These are phyloP conservation scores for Atherinosoma microstoma DNA, from an alignment of 2,797 vertebrate species.

Conservation along the genomic window DNA sequence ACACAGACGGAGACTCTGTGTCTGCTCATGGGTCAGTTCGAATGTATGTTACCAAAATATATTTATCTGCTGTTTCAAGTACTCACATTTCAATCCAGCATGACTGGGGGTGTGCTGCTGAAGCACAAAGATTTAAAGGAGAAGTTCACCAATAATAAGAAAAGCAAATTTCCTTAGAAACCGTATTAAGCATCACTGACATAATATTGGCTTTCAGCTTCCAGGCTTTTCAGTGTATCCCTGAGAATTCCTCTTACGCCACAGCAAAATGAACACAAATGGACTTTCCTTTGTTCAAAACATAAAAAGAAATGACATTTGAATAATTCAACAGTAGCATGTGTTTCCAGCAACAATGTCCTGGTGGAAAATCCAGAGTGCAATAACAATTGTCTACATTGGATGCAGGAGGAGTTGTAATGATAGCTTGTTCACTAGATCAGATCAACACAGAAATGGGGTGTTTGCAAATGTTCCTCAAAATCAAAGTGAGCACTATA, in stretches of 20 bases:
- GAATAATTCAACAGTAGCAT: slow-evolving; percentile 57
- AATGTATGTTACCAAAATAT: slow-evolving; percentile 49
- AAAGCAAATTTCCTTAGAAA: slow-evolving; percentile 5
- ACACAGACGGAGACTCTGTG: slow-evolving; percentile 52
- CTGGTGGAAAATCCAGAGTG: slow-evolving; percentile 37
- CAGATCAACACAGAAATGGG: not conserved
- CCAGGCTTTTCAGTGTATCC: slow-evolving; percentile 10
- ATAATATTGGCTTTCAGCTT: not conserved
- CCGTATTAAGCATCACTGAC: not conserved
- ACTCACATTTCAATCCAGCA: slow-evolving; percentile 24
- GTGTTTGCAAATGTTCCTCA: not conserved
- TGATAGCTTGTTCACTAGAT: slow-evolving; percentile 15
- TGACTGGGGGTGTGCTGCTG: not conserved
- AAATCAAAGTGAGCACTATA: not conserved
- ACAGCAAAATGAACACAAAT: slow-evolving; percentile 26
- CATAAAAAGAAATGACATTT: slow-evolving; percentile 43
- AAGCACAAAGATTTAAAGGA: slow-evolving; percentile 1
- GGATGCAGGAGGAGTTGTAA: slow-evolving; percentile 9
- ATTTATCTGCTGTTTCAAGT: slow-evolving; percentile 24
- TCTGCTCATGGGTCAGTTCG: slow-evolving; percentile 33
- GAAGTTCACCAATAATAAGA: slow-evolving; percentile 30
- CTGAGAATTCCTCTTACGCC: slow-evolving; percentile 9
- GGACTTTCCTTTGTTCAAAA: slow-evolving; percentile 31
- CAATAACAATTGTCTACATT: slow-evolving; percentile 21
- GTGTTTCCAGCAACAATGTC: slow-evolving; percentile 48